These are phyloP conservation scores for Uria aalge DNA, from an alignment of 2,113 vertebrate species.

Conservation along the genomic window DNA sequence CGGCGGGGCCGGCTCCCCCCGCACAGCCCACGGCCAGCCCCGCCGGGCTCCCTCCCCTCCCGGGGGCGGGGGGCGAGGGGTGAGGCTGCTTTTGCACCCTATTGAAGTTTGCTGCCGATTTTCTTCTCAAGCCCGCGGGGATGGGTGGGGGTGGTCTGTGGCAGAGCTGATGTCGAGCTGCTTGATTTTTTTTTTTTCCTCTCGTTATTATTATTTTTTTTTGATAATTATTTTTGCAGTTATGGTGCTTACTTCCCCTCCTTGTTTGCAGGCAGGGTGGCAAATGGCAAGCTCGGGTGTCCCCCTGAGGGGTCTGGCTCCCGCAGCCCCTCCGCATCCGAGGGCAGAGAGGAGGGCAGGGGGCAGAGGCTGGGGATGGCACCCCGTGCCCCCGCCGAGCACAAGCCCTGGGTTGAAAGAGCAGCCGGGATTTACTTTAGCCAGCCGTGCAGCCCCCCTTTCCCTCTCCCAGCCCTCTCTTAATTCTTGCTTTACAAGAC, in stretches of 20 bases:
- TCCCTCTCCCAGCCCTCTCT: background rate
- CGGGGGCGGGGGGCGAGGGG: background rate
- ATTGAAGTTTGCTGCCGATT: background rate
- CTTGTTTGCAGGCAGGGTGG: background rate
- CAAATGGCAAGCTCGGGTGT: background rate
- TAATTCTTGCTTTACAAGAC: slow-evolving; percentile 4
- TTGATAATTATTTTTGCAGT: background rate
- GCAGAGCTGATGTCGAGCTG: background rate
- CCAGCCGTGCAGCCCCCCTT: background rate
- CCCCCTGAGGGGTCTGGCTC: background rate
- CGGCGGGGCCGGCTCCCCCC: background rate
- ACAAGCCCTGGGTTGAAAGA: background rate
- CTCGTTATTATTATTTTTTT: background rate
- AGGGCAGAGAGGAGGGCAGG: background rate
- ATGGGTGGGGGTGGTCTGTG: background rate
- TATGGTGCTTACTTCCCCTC: background rate
- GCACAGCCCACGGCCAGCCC: background rate
- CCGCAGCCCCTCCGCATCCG: background rate
- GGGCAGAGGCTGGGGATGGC: background rate
- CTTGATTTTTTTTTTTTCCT: background rate
- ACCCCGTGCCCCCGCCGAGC: background rate
- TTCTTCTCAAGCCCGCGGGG: background rate
- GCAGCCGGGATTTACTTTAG: background rate
- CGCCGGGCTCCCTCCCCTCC: background rate
- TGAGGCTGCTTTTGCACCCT: background rate